These are phyloP conservation scores for Pyrrhosoma nymphula DNA, from an alignment of 2,888 invertebrate genomes.

Conservation along the genomic window DNA sequence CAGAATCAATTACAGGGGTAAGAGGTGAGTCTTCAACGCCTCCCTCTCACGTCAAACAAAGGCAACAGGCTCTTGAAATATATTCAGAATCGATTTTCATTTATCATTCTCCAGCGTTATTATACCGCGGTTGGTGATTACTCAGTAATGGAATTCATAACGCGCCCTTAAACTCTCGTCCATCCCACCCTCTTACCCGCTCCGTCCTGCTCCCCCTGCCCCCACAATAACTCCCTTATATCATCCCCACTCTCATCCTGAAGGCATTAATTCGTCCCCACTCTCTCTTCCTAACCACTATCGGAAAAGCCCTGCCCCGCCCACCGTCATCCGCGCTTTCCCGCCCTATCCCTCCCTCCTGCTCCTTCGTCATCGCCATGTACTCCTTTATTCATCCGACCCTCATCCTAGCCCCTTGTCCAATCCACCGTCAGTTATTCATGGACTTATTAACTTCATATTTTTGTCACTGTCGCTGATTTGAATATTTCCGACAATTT, in stretches of 20 bases:
- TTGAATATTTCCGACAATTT: not conserved
- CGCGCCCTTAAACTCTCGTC: not conserved
- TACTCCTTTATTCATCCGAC: not conserved
- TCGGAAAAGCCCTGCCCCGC: not conserved
- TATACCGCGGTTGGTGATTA: not conserved
- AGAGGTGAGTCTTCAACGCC: not conserved
- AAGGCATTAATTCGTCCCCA: too few species aligned
- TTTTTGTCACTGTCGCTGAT: not conserved
- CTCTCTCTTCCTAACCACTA: not conserved
- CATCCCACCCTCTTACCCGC: not conserved
- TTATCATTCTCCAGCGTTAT: not conserved
- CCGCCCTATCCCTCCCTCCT: not conserved
- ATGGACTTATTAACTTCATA: not conserved
- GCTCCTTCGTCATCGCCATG: not conserved
- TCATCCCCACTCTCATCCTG: too few species aligned
- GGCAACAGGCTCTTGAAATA: not conserved
- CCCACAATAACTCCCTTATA: not conserved
- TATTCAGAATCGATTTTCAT: constrained; percentile 10
- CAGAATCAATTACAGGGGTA: not conserved
- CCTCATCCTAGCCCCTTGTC: not conserved
- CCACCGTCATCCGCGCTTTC: not conserved
- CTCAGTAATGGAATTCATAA: constrained; percentile 18
- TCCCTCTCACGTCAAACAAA: not conserved
- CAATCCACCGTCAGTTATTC: not conserved
- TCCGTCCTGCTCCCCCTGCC: not conserved